These are phyloP conservation scores for Glyptemys insculpta DNA, from an alignment of 2,797 vertebrate species.

Conservation along the genomic window DNA sequence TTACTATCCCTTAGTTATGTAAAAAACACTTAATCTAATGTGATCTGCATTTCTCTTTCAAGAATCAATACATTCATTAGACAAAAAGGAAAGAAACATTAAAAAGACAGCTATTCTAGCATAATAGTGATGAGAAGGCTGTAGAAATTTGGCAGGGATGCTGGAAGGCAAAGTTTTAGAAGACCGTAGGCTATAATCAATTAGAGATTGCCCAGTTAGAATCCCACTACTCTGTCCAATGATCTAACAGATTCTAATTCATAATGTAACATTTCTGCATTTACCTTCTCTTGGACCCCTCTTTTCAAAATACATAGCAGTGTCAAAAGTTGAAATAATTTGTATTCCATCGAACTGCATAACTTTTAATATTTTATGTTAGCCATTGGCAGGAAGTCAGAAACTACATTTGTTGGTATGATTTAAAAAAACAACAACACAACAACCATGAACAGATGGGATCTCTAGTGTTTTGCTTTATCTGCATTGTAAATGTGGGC, in stretches of 20 bases:
- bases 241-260: slow-evolving; percentile 7
- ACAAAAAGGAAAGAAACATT: neutral
- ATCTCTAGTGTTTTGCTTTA: neutral
- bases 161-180: neutral
- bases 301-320: neutral
- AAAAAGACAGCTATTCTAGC: neutral
- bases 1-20: neutral
- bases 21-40: neutral
- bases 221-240: neutral
- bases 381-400: neutral
- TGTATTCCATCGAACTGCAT: neutral
- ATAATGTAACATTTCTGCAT: neutral
- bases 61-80: neutral
- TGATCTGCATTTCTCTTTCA: neutral
- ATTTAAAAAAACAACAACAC: neutral
- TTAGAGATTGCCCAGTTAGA: slow-evolving; percentile 22
- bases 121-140: neutral
- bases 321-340: neutral
- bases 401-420: neutral
- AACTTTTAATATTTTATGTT: neutral
- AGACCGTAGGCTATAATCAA: neutral
- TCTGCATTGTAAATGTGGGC: neutral
- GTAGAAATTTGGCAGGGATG: neutral
- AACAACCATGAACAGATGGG: neutral
- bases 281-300: neutral